phyloP scores from a whole-genome alignment of 2,888 invertebrate genomes.

The Sinopyrophorus schimmeli region DNA sequence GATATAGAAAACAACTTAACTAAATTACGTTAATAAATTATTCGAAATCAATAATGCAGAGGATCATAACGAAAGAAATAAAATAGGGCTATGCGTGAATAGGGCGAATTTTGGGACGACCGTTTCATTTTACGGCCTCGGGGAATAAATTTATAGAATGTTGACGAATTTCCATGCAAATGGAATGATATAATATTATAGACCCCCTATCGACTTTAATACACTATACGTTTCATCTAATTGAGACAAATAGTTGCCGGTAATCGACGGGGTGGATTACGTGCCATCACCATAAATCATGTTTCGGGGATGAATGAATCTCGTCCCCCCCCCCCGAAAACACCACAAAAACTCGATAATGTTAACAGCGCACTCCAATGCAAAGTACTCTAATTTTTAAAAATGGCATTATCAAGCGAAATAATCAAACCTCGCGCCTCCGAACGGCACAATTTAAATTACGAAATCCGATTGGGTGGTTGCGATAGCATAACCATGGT shows the following conservation, averaged over 20 bases:
- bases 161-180: constrained; percentile 50
- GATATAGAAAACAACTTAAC: constrained; percentile 28
- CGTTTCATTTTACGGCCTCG: constrained; percentile 38
- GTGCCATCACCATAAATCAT: constrained; percentile 29
- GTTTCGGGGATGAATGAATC: constrained; percentile 10
- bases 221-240: constrained; percentile 37
- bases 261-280: constrained; percentile 31
- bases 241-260: constrained; percentile 37
- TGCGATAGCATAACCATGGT: too few species aligned
- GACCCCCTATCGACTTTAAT: constrained; percentile 36
- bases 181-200: constrained; percentile 43
- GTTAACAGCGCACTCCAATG: too few species aligned
- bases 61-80: constrained; percentile 43
- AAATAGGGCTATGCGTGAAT: constrained; percentile 36
- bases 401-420: too few species aligned
- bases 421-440: too few species aligned
- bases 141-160: constrained; percentile 47
- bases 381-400: too few species aligned
- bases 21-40: constrained; percentile 41
- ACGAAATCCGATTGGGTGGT: too few species aligned
- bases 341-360: too few species aligned
- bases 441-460: too few species aligned
- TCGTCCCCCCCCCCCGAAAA: too few species aligned
- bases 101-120: constrained; percentile 34
- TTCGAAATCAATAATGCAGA: constrained; percentile 43